A percentile compares a stretch with the other conserved stretches of the same genome.
Evolutionary conservation across 64 coral and sea anemone genomes (phyloP).

Genomic region (Astreopora myriophthalma): DNA sequence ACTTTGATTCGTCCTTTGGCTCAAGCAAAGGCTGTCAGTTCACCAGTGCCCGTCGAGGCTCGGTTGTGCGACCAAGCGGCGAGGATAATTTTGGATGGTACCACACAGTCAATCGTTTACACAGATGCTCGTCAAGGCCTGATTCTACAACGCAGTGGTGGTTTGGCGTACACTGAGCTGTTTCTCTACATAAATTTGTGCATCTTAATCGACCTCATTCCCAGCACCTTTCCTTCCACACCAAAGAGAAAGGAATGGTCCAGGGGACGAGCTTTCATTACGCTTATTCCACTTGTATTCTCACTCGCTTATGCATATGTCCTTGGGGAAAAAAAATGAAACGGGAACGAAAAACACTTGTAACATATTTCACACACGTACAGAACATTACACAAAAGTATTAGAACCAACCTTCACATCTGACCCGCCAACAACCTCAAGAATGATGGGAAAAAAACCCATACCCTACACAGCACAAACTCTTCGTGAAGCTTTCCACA

Average conservation of each 20-base stretch:
- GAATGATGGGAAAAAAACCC: constrained; percentile 65
- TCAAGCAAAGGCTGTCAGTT: not conserved
- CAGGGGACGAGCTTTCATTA: too few species aligned
- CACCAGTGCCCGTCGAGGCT: not conserved
- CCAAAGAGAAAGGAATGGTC: too few species aligned
- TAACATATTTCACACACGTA: too few species aligned
- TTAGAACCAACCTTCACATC: constrained; percentile 37
- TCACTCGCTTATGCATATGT: too few species aligned
- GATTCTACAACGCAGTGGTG: constrained; percentile 80
- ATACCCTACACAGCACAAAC: constrained; percentile 77
- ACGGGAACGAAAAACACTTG: too few species aligned
- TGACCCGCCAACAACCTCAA: constrained; percentile 40
- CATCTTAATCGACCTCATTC: too few species aligned
- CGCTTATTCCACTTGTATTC: too few species aligned
- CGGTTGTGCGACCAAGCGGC: not conserved
- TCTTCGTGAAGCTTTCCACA: constrained; percentile 63
- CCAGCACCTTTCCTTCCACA: too few species aligned
- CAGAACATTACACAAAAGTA: not conserved
- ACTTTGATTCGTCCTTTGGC: constrained; percentile 43
- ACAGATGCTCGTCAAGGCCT: constrained; percentile 39
- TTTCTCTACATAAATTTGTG: too few species aligned
- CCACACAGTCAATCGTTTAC: not conserved
- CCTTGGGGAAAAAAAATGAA: too few species aligned
- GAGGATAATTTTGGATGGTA: constrained; percentile 69
- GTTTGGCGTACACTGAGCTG: constrained; percentile 22